Base-by-base conservation (phyloP, 2,888 invertebrate species). In the Eucriotettix oculatus region DNA sequence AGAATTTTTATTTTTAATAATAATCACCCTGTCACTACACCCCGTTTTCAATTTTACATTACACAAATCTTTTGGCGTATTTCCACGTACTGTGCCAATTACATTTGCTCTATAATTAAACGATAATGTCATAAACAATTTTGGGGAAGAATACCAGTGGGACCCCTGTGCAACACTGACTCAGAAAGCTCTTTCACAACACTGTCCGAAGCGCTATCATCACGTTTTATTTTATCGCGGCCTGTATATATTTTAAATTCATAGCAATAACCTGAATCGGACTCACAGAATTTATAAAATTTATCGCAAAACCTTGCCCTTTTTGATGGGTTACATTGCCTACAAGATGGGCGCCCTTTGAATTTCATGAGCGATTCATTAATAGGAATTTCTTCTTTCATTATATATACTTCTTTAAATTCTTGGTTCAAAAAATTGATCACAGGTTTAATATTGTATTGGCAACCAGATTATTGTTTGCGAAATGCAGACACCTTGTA, bases 231-330 rank as follows among this genome's bases (percentile, higher is more conserved):
- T 44, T 57, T 60, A 41, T 57, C 58, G 29, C 57, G 52, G 16
- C 60, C 60, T 53, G 60, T 54, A 54, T 62, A 60, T 42, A 60
- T 62, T 62, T 60, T 62, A 42, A 57, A 60, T 12, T 16, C 16
- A 41, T 29, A 11, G 57, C 62, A 62, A 48, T 52, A 62, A 12
- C 60, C 52, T 12, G 57, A 16, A 53, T 42, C 29, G 53, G 57
- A 52, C 55, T 60, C 60, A 42, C 62, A 60, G 14, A 62, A 54
- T 57, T 62, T 60, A 48, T 62, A 60, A 41, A 57, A 44, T 60
- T 62, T 62, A 17, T 57, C n/a, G 16, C 60, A 54, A 60, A 62
- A 62, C 16, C 58, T 48, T 41, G 62, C 62, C 57, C 60, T 52
- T 60, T n/a, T n/a, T n/a, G 53, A 60, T 44, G 60, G 53, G 16